phyloP scores from a whole-genome alignment of 1,140 invertebrate species.

The Sinella curviseta region DNA sequence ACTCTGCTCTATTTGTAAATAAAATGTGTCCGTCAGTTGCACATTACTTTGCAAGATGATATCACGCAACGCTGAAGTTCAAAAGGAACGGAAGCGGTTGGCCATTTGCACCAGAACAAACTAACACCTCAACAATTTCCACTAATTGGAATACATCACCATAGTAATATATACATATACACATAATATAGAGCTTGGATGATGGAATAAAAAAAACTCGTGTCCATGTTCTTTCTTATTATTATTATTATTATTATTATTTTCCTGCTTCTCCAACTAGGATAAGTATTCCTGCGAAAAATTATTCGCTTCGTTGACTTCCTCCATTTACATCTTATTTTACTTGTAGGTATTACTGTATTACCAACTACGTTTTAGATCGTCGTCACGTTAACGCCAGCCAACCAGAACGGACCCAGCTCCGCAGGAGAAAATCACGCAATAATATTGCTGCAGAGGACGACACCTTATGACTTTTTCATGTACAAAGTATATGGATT shows the following conservation, averaged over 20 bases:
- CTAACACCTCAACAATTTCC: not conserved
- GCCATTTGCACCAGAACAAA: constrained; percentile 31
- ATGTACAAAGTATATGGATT: not conserved
- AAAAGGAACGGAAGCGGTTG: constrained; percentile 38
- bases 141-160: not conserved
- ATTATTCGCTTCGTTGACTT: not conserved
- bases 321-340: not conserved
- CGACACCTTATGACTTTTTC: not conserved
- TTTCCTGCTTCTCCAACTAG: not conserved
- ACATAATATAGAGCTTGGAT: too few relatives aligned
- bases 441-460: not conserved
- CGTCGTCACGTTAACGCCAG: not conserved
- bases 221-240: too few relatives aligned
- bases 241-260: not conserved
- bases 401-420: not conserved
- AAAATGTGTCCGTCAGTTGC: not conserved
- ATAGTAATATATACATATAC: not conserved
- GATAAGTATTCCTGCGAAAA: not conserved
- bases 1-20: too few relatives aligned
- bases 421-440: not conserved
- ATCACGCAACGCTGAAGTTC: not conserved
- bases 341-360: too few relatives aligned
- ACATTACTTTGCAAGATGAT: not conserved
- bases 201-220: not conserved
- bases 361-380: too few relatives aligned